A percentile compares a stretch with the other conserved stretches of the same genome.
These are phyloP conservation scores for Erpornis zantholeuca DNA, from an alignment of 2,113 vertebrate genomes.

Conservation along the genomic window DNA sequence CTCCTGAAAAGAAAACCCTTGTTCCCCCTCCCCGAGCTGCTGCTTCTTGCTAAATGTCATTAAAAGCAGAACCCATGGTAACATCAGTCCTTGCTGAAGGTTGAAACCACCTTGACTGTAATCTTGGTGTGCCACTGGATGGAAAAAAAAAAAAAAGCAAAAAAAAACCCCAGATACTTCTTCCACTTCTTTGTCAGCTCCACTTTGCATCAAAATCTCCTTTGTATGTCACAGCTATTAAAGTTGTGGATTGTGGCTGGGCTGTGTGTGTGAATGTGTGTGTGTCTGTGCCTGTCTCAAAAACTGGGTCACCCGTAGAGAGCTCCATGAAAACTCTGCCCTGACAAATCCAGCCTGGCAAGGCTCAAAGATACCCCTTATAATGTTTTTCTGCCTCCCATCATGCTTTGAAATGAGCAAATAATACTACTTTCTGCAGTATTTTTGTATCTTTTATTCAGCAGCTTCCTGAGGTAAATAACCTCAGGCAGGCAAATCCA, in stretches of 20 bases:
- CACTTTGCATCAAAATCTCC: conserved; percentile 75
- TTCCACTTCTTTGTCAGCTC: conserved; percentile 73
- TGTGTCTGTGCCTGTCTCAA: not conserved
- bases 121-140: conserved; percentile 56
- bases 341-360: conserved; percentile 30
- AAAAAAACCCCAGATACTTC: not conserved
- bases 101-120: conserved; percentile 72
- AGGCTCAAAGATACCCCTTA: conserved; percentile 3
- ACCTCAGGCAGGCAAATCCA: conserved; percentile 33
- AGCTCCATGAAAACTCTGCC: conserved; percentile 21
- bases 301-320: conserved; percentile 70
- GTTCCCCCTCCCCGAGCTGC: conserved; percentile 10
- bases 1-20: conserved; percentile 18
- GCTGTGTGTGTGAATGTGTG: not conserved
- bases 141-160: not conserved
- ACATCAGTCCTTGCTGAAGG: conserved; percentile 57
- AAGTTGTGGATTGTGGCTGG: conserved; percentile 61
- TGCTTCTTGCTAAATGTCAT: conserved; percentile 28
- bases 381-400: conserved; percentile 8
- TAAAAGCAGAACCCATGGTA: conserved; percentile 17
- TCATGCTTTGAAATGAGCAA: conserved; percentile 18
- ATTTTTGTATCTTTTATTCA: conserved; percentile 49
- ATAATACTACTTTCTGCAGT: not conserved
- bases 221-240: conserved; percentile 76
- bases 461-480: conserved; percentile 58